Base-by-base conservation (phyloP, 2,113 vertebrate genomes). In the Aegypius monachus region DNA sequence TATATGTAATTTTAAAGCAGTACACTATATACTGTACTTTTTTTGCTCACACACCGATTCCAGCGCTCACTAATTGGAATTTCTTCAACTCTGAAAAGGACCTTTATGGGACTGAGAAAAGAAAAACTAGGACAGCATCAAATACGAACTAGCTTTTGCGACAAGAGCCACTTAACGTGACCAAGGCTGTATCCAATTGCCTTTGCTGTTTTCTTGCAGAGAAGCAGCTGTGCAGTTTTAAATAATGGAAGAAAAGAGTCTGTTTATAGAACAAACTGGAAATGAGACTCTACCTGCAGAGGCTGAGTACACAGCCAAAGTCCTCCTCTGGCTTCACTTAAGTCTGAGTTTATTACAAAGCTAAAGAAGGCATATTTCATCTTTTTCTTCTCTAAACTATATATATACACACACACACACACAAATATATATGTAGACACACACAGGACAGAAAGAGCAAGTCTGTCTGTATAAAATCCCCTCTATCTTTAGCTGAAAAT, bases 221-320 rank as follows among this genome's bases (percentile, higher is more conserved):
- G 73, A 88, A 98, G 85, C 86, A 95, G 91, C 52, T 62, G 84
- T 94, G 62, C 74, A 86, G 72, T 74, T 91, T 85, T 96, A 95
- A 96, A 97, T 82, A 86, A 96, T 95, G 87, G 84, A 95, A 97
- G 71, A 98, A 97, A 97, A 92, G 58, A 92, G 31, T 73, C 78
- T 90, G 62, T 91, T 95, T 97, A 90, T 88, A 92, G 92, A 66
- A 56, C 87, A 97, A n/a, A 58, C 40, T 95, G 68, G 95, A 96
- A 98, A 97, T 75, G 72, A 93, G 85, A 89, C 74, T 96, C 73
- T 97, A 97, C 97, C 97, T 98, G 96, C 97, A 95, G 84, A 89
- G 83, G 94, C 73, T 85, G 84, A 97, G 88, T 67, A 86, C 62
- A 93, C 59, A 85, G 93, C 63, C 59, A 86, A 87, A 95, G 92